phyloP scores from a whole-genome alignment of 2,888 invertebrate species.

The Plutella xylostella region DNA sequence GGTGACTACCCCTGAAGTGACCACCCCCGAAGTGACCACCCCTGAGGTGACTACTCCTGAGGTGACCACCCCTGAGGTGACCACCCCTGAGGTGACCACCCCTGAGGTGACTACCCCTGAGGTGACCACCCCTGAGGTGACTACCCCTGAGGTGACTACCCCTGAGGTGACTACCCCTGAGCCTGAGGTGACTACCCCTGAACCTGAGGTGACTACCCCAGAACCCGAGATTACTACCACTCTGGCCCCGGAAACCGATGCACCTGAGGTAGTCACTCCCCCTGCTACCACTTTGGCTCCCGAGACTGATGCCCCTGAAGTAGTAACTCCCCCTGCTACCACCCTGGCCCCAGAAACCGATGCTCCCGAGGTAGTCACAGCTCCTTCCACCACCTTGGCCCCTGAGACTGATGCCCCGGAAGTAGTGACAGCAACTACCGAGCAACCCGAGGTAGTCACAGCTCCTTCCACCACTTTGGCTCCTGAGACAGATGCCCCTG shows the following conservation, averaged over 20 bases:
- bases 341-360: not conserved
- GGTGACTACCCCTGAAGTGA: slow-evolving; percentile 1
- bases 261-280: not conserved
- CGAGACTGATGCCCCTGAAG: not conserved
- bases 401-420: not conserved
- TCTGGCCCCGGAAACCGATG: not conserved
- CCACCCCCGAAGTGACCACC: slow-evolving; percentile 15
- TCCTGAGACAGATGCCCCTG: not conserved
- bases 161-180: slow-evolving; percentile 7
- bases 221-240: not conserved
- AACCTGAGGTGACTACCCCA: not conserved
- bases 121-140: not conserved
- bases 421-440: not conserved
- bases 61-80: slow-evolving; percentile 2
- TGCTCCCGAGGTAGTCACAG: not conserved
- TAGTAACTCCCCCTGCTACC: not conserved
- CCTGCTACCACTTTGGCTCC: not conserved
- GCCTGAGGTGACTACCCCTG: not conserved
- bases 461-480: not conserved
- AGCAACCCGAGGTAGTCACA: not conserved
- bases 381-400: not conserved
- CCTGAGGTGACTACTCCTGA: not conserved
- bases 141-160: slow-evolving; percentile 9
- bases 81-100: slow-evolving; percentile 4
- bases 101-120: slow-evolving; percentile 2